Evolutionary conservation across 1,140 invertebrate species (phyloP), one percentile per base, ranked within the genome.

Genomic region (Cyphomyrmex costatus): DNA sequence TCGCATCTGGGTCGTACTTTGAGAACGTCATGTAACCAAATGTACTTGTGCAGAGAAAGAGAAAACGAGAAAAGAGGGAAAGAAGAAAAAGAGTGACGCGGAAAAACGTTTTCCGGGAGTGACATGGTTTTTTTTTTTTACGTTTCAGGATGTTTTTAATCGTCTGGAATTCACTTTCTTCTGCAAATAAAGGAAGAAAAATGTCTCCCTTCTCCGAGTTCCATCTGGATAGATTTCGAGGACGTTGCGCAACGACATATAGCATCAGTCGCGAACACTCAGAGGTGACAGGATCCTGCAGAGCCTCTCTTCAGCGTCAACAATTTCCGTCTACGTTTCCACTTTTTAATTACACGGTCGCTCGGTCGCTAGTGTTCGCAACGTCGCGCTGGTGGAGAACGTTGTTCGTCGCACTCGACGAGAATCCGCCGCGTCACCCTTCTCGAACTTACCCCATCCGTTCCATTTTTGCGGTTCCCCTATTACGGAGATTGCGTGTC

Each of bases 261-360:
- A 70, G 77, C 76, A n/a, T 51, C 60, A 30, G 8, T 58, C 78
- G 63, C 51, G 33, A 82, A 2, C 24, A 14, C 53, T 19, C 19
- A 36, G 36, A 61, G 53, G 66, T 82, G 89, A 90, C 80, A 84
- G 61, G 82, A 79, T 90, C 90, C 85, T 90, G 89, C n/a, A n/a
- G n/a, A 86, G 85, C 56, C 89, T n/a, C n/a, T n/a, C n/a, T 78
- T 90, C 33, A 86, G 58, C 89, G 85, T 90, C 91, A 88, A 92
- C 91, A 91, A 92, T 92, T 92, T 92, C 90, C 87, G 92, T 91
- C 91, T 88, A 91, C 90, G 74, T 90, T 91, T 92, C 89, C 88
- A 91, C 83, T 92, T 92, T 92, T 92, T 92, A 92, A 92, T 92
- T 92, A 92, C 87, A 86, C 83, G 71, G 76, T 60, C 78, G 73